Evolutionary conservation across 2,797 vertebrate species (phyloP).

Genomic region (Sarcoramphus papa): DNA sequence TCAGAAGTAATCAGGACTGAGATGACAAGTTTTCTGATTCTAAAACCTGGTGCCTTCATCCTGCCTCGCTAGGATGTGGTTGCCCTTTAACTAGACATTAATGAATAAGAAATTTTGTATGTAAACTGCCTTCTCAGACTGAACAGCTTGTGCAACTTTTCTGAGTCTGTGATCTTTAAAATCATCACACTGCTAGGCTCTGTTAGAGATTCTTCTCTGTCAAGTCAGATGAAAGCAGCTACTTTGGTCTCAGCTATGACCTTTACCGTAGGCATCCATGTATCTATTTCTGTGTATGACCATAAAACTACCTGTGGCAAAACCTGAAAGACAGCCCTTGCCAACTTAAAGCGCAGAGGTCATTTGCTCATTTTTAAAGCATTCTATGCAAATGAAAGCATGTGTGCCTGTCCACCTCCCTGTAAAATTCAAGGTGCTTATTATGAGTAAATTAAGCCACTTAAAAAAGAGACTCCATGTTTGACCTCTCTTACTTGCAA

Average conservation of each 20-base stretch:
- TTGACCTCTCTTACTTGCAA: not conserved
- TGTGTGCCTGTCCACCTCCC: not conserved
- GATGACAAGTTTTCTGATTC: not conserved
- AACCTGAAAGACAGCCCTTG: not conserved
- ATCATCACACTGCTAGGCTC: not conserved
- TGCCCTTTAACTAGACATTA: not conserved
- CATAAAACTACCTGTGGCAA: not conserved
- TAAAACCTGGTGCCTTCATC: not conserved
- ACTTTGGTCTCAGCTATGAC: not conserved
- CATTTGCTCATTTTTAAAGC: not conserved
- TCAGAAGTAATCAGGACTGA: not conserved
- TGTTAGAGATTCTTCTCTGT: not conserved
- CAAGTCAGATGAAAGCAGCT: not conserved
- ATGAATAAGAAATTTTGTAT: not conserved
- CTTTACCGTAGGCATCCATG: not conserved
- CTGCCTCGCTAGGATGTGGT: not conserved
- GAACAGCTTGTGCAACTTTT: not conserved
- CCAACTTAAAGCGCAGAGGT: not conserved
- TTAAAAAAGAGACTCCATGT: not conserved
- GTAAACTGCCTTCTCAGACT: not conserved
- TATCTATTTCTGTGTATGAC: not conserved
- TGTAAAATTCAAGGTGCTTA: not conserved
- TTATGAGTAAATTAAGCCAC: not conserved
- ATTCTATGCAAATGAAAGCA: not conserved
- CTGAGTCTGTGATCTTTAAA: not conserved